Conservation (phyloP, 2,888 invertebrate genomes). For the Cyclophora albipunctata region DNA sequence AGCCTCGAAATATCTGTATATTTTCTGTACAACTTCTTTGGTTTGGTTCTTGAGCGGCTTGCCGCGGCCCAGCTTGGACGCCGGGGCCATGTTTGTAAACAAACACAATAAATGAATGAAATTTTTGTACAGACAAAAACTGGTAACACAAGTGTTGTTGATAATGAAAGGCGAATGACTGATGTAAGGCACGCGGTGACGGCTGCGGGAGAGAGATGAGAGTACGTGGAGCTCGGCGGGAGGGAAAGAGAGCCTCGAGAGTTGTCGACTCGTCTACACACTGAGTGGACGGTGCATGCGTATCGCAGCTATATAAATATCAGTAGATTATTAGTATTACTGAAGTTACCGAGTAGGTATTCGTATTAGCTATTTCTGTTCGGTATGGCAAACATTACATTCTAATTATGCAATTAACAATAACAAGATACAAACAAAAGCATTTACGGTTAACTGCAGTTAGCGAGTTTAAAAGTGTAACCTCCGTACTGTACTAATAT, state of each 20-base stretch:
- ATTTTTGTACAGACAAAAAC: slow-evolving; percentile 15
- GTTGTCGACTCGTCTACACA: slow-evolving; percentile 6
- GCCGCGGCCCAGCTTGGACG: slow-evolving; percentile 28
- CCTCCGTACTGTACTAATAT: no score
- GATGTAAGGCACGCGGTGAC: slow-evolving; percentile 18
- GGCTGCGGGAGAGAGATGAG: slow-evolving; percentile 12
- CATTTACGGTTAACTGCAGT: no score
- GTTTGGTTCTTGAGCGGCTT: slow-evolving; percentile 31
- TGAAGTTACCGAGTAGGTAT: not conserved
- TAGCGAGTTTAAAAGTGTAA: no score
- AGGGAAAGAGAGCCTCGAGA: slow-evolving; percentile 14
- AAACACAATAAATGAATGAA: slow-evolving; percentile 15
- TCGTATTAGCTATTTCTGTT: no score
- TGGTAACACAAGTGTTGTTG: slow-evolving; percentile 28
- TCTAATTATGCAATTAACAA: slow-evolving; percentile 2
- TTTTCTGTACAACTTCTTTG: slow-evolving; percentile 29
- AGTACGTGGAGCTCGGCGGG: slow-evolving; percentile 2
- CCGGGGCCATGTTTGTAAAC: slow-evolving; percentile 28
- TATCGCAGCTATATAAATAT: slow-evolving; percentile 4
- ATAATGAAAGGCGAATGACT: slow-evolving; percentile 33
- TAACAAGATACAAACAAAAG: no score
- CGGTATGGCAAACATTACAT: slow-evolving; percentile 1
- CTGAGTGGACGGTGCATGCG: slow-evolving; percentile 9
- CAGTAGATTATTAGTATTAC: slow-evolving; percentile 4
- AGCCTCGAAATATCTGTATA: slow-evolving; percentile 28